Evolutionary conservation across 2,113 vertebrate genomes (phyloP).

Genomic region (Microtus oregoni): DNA sequence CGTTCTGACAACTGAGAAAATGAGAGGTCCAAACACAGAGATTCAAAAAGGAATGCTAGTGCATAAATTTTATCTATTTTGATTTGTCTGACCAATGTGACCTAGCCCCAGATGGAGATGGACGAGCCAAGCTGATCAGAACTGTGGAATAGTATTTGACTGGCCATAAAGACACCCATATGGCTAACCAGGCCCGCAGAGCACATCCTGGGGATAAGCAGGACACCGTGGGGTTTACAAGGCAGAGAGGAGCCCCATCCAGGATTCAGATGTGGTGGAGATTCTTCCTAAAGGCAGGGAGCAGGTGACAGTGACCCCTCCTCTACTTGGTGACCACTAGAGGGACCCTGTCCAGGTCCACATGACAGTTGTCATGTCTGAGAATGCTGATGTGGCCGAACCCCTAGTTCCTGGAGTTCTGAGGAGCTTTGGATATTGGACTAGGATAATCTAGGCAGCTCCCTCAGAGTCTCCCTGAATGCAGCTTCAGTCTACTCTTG

Average conservation of each 20-base stretch:
- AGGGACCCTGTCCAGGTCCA: neutral
- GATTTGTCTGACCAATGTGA: neutral
- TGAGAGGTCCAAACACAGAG: neutral
- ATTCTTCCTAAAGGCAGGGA: neutral
- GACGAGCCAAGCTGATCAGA: neutral
- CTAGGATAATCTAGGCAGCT: neutral
- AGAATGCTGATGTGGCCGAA: neutral
- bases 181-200: neutral
- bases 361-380: neutral
- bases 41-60: neutral
- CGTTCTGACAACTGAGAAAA: neutral
- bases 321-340: neutral
- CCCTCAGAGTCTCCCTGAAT: neutral
- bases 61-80: neutral
- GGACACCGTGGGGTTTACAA: neutral
- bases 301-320: too few relatives aligned
- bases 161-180: neutral
- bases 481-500: neutral
- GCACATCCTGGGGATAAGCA: neutral
- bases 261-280: neutral
- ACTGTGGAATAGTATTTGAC: neutral
- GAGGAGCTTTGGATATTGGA: neutral
- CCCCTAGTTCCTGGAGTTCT: too few relatives aligned
- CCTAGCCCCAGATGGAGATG: neutral
- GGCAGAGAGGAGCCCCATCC: neutral